phyloP scores from a whole-genome alignment of 2,888 invertebrate species.

The Apamea sordens region DNA sequence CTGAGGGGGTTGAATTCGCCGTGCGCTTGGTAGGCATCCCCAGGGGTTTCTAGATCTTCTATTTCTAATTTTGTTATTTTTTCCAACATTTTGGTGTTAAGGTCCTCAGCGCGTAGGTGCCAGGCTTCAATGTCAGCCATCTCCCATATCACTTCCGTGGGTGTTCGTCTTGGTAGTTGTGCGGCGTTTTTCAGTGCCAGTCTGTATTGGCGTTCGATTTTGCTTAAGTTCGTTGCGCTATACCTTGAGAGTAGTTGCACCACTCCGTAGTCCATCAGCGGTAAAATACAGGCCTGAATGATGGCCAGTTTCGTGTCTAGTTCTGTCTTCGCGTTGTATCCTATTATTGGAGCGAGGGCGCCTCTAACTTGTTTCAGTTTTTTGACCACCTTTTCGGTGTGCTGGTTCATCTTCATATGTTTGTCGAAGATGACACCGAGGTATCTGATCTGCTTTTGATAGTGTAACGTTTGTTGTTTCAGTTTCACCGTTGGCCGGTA shows the following conservation, averaged over 20 bases:
- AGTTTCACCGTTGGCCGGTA: constrained; percentile 21
- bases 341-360: constrained; percentile 6
- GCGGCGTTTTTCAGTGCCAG: constrained; percentile 23
- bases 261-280: constrained; percentile 46
- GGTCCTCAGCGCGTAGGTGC: constrained; percentile 32
- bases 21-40: constrained; percentile 14
- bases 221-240: constrained; percentile 36
- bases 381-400: constrained; percentile 31
- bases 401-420: constrained; percentile 42
- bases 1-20: constrained; percentile 11
- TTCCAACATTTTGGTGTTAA: constrained; percentile 18
- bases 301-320: constrained; percentile 41
- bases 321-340: constrained; percentile 40
- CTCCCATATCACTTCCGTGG: constrained; percentile 41
- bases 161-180: constrained; percentile 6
- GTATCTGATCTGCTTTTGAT: constrained; percentile 31
- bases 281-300: constrained; percentile 47
- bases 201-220: constrained; percentile 23
- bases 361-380: constrained; percentile 26
- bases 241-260: constrained; percentile 47
- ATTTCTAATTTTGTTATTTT: constrained; percentile 6
- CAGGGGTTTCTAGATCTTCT: constrained; percentile 20
- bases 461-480: constrained; percentile 16
- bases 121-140: constrained; percentile 48
- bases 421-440: constrained; percentile 49